Percentiles rank a stretch among this genome's conserved stretches.
These are phyloP conservation scores for Synanthedon myopaeformis DNA, from an alignment of 2,888 invertebrate species.

Conservation along the genomic window DNA sequence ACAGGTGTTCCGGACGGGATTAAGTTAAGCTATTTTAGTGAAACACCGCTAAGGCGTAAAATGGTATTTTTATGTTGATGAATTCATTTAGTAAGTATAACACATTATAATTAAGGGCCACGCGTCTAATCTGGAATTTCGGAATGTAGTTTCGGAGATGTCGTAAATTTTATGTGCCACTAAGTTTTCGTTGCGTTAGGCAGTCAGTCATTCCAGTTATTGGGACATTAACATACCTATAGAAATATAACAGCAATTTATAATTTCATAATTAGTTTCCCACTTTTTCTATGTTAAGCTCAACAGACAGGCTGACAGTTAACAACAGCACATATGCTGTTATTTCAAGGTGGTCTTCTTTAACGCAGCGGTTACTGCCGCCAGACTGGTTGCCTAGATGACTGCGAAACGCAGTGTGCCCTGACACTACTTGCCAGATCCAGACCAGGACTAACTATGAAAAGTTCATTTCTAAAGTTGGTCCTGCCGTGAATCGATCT, in stretches of 20 bases:
- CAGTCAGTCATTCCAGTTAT: background rate
- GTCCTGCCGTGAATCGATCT: too few species aligned
- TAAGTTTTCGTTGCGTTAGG: conserved; percentile 1
- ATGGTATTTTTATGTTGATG: conserved; percentile 20
- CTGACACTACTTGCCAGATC: too few species aligned
- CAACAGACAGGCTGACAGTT: background rate
- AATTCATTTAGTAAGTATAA: conserved; percentile 19
- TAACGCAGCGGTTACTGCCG: too few species aligned
- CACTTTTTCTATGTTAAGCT: background rate
- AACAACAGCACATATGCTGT: too few species aligned
- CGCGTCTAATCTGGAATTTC: conserved; percentile 12
- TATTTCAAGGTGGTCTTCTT: too few species aligned
- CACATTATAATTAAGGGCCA: conserved; percentile 16
- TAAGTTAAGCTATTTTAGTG: conserved; percentile 5
- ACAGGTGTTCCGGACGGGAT: conserved; percentile 9
- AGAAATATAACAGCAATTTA: background rate
- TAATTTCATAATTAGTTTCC: background rate
- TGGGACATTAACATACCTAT: background rate
- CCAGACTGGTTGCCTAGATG: too few species aligned
- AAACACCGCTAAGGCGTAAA: conserved; percentile 6
- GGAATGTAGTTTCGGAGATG: conserved; percentile 13
- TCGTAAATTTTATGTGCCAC: conserved; percentile 2
- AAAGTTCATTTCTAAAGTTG: too few species aligned
- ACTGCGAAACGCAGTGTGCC: too few species aligned
- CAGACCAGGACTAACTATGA: too few species aligned